These are phyloP conservation scores for Eupsilia transversa DNA, from an alignment of 2,888 invertebrate species.

Conservation along the genomic window DNA sequence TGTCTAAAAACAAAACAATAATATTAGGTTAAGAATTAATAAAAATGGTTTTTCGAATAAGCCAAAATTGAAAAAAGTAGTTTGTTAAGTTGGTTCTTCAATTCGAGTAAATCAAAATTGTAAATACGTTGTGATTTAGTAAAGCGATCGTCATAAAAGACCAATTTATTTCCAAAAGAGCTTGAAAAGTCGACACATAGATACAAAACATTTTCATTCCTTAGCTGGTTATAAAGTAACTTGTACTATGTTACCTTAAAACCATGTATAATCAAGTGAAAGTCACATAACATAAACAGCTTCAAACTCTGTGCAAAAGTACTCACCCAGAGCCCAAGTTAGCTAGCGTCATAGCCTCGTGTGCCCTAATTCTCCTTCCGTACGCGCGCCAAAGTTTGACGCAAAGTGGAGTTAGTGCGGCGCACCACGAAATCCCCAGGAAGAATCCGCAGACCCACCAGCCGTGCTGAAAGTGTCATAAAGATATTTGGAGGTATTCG, in stretches of 20 bases:
- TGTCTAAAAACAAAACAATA: slow-evolving; percentile 69
- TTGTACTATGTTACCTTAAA: no score
- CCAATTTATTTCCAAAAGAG: not conserved
- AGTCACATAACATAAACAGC: slow-evolving; percentile 27
- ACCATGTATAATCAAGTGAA: slow-evolving; percentile 6
- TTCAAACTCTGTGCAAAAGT: slow-evolving; percentile 34
- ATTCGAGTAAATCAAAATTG: not conserved
- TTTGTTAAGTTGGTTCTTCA: not conserved
- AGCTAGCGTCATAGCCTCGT: slow-evolving; percentile 79
- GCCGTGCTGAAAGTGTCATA: slow-evolving; percentile 89
- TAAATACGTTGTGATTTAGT: not conserved
- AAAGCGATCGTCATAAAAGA: not conserved
- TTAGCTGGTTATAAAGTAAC: not conserved
- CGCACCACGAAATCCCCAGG: slow-evolving; percentile 91
- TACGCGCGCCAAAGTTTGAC: slow-evolving; percentile 89
- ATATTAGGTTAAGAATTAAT: not conserved
- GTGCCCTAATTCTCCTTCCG: slow-evolving; percentile 84
- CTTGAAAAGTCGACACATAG: not conserved
- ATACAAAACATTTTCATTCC: not conserved
- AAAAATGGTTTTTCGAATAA: not conserved
- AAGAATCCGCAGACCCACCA: slow-evolving; percentile 93
- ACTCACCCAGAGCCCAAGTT: slow-evolving; percentile 78
- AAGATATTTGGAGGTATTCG: not conserved
- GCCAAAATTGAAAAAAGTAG: not conserved
- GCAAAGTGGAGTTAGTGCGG: slow-evolving; percentile 90